Evolutionary conservation across 2,888 invertebrate species (phyloP), one percentile per base, ranked within the genome.

Genomic region (Drosophila kanekoi): DNA sequence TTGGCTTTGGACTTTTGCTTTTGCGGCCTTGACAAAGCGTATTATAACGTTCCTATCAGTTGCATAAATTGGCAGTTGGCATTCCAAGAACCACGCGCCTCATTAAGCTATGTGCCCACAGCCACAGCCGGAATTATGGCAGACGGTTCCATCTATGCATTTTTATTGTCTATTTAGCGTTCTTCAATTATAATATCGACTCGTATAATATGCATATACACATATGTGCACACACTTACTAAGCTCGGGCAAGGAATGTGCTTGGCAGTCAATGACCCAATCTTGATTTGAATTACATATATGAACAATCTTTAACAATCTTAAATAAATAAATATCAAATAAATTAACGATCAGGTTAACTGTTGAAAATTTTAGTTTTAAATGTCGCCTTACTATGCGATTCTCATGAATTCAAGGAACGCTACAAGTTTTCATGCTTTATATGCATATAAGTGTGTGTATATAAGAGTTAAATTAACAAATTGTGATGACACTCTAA

Each of bases 101-200:
- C 53, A 75, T 62, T 59, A 62, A 62, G 37, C 61, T 53, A 72
- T 53, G 38, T 20, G 38, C 20, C 23, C 33, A 52, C n/a, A 32
- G n/a, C 23, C 33, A 52, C n/a, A 32, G n/a, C 35, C 52, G 54
- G 58, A 52, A 47, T 73, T 51, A 64, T 77, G 73, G 62, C 61
- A 47, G 23, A 33, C 33, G 54, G 23, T n/a, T 56, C 41, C 41
- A 52, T 44, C 68, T 54, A 49, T 77, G 75, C 73, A 75, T 75
- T 77, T 68, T 73, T 48, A 75, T 77, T 77, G 43, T 53, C 78
- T 68, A 77, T 59, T 75, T 75, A 73, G n/a, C 52, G 40, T 16
- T 67, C n/a, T 8, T 35, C 41, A 14, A 23, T 20, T 32, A 13
- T 28, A 32, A n/a, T 9, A n/a, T 44, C n/a, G 4, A 14, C 13